Base-by-base conservation (phyloP, 92 coral and sea anemone genomes). In the Paramuricea clavata region DNA sequence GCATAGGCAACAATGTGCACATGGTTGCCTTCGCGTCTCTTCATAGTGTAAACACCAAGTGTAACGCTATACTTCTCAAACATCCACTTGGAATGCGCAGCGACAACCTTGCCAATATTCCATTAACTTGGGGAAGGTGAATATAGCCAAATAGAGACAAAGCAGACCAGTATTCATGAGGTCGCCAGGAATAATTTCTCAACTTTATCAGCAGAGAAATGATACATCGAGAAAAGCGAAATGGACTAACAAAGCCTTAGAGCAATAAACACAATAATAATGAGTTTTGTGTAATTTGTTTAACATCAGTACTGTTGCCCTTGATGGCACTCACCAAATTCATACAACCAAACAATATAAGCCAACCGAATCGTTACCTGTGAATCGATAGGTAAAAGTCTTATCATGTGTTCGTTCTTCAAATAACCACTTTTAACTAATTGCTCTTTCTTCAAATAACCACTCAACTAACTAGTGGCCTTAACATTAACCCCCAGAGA, bases 321-420 rank as follows among this genome's bases (percentile, higher is more conserved):
- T 23, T 67, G 67, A 89, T 89, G 17, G 94, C 90, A 56, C 60
- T 77, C 50, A 92, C 69, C 3, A 92, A 81, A 44, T 75, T 74
- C 93, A 86, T 89, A 49, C 89, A 89, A 12, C 91, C 93, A 86
- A 86, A 89, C 74, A 89, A 79, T 17, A 89, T 75, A 1, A 87
- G 87, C 43, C 60, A 50, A 10, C 92, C n/a, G 80, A 90, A 70
- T 90, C 93, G 60, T 90, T 90, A 12, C 92, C 92, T 28, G 92
- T 87, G 27, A 90, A 81, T 57, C 93, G 74, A 64, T 87, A 87
- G 25, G 86, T 65, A 90, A 90, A n/a, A 62, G 69, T 81, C 81
- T 90, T 92, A 28, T 90, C 92, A 42, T 89, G 61, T 64, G 31
- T 67, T 68, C 86, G 61, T 28, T 59, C 59, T 47, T 82, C 79